phyloP scores from a whole-genome alignment of 2,113 vertebrate genomes.

The Leucoraja erinaceus region DNA sequence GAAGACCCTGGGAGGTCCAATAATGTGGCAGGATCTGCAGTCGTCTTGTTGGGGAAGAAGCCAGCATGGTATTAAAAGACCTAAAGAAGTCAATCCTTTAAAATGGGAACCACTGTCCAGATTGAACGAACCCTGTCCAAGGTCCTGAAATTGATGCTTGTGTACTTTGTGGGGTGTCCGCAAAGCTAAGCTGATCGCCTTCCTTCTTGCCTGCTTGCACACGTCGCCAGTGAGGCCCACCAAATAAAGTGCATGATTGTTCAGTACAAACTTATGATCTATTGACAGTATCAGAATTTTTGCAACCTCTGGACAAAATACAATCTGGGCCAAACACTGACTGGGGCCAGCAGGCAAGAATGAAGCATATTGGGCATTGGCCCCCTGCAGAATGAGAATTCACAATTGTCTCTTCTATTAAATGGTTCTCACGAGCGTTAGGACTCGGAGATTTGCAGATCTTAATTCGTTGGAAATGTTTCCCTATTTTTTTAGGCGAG shows the following conservation, averaged over 20 bases:
- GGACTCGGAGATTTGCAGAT: not conserved
- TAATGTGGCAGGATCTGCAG: not conserved
- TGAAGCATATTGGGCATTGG: not conserved
- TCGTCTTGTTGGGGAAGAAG: not conserved
- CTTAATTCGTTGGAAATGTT: not conserved
- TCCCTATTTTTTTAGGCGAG: not conserved
- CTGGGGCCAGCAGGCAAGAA: not conserved
- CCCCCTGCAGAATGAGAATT: not conserved
- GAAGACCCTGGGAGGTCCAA: not conserved
- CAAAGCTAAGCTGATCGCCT: not conserved
- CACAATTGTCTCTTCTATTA: not conserved
- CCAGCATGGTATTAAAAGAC: not conserved
- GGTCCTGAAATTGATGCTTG: not conserved
- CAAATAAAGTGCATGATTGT: constrained; percentile 34
- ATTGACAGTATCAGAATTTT: constrained; percentile 33
- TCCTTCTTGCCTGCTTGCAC: not conserved
- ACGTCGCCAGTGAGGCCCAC: not conserved
- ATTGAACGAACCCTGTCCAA: not conserved
- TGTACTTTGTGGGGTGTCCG: not conserved
- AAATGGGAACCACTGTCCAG: not conserved
- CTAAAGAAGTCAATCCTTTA: not conserved
- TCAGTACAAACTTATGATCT: not conserved
- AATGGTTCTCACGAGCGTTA: not conserved
- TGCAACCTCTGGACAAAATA: constrained; percentile 32
- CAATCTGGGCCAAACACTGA: constrained; percentile 14